Evolutionary conservation across 1,140 invertebrate genomes (phyloP), one percentile per base, ranked within the genome.

Genomic region (Hylyphantes graminicola): DNA sequence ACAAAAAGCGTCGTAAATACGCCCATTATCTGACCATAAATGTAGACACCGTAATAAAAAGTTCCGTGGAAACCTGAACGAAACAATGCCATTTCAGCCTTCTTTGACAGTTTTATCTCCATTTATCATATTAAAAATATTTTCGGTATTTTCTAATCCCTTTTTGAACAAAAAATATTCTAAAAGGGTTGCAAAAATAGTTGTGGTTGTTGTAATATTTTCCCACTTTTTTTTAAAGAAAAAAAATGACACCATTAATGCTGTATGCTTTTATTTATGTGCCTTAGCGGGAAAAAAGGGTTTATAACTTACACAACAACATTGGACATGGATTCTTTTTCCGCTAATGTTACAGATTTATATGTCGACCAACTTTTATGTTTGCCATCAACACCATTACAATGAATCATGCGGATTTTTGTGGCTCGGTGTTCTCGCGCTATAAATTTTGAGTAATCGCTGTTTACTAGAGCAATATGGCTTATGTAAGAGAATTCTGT

Each of bases 61-160:
- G 12, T 13, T 9, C 12, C 57, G 50, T 51, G 19, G 50, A 51
- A 70, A 70, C 54, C n/a, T 50, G 12, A 13, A 15, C 35, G 15
- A 53, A 70, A 70, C 68, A 70, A 70, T 70, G 51, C 68, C 68
- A 19, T 70, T 70, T 70, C 19, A 48, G 15, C 68, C 50, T 53
- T 65, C 50, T 51, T 51, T 59, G 11, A 19, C 15, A 57, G 35
- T 35, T 59, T 59, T 35, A 59, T 74, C 72, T 74, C 21, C 72
- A 74, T 74, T 74, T 74, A 57, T 74, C 72, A 74, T 13, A 74
- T 17, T 59, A 74, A 74, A 74, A 74, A 74, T 59, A 59, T 57
- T 74, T 9, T 57, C 21, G 53, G 17, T 13, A 61, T 57, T 57
- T 74, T 74, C 19, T 55, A 51, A 17, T 59, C 8, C 53, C 72